Conservation (phyloP, 2,888 invertebrate species). For the Noctua comes region DNA sequence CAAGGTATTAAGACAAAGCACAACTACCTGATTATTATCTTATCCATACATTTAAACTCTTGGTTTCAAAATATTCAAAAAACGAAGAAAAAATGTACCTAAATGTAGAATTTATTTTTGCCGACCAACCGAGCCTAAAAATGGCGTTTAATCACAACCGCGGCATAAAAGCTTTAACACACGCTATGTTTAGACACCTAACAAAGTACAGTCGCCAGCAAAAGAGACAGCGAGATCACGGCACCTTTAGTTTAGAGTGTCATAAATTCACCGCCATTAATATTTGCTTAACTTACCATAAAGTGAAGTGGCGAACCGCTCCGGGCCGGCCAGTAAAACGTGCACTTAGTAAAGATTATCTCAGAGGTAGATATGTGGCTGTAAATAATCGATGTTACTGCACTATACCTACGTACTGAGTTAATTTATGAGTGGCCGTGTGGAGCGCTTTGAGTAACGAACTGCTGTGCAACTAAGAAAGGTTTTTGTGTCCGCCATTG, state of each 20-base stretch:
- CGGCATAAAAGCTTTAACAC: constrained; percentile 23
- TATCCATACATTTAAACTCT: background rate
- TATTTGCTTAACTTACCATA: constrained; percentile 85
- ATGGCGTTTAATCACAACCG: constrained; percentile 25
- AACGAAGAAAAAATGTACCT: background rate
- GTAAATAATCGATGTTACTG: constrained; percentile 81
- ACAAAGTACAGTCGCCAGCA: constrained; percentile 66
- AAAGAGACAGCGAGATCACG: constrained; percentile 67
- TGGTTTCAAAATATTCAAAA: background rate
- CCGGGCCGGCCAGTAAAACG: constrained; percentile 69
- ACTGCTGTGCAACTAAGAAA: constrained; percentile 63
- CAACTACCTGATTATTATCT: too few species aligned
- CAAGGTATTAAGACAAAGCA: background rate
- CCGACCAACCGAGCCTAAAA: constrained; percentile 2
- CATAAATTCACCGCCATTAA: constrained; percentile 83
- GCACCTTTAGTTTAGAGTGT: constrained; percentile 74
- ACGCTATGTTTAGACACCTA: constrained; percentile 52
- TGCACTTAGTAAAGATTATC: constrained; percentile 84
- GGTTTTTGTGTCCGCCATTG: constrained; percentile 36
- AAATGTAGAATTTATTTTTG: background rate
- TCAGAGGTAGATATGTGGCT: constrained; percentile 74
- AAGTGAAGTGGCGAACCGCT: constrained; percentile 77
- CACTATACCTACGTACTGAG: constrained; percentile 68
- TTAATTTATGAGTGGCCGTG: constrained; percentile 77
- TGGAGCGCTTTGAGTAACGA: constrained; percentile 57